Base-by-base conservation (phyloP, 2,113 vertebrate genomes). In the Paralichthys olivaceus region DNA sequence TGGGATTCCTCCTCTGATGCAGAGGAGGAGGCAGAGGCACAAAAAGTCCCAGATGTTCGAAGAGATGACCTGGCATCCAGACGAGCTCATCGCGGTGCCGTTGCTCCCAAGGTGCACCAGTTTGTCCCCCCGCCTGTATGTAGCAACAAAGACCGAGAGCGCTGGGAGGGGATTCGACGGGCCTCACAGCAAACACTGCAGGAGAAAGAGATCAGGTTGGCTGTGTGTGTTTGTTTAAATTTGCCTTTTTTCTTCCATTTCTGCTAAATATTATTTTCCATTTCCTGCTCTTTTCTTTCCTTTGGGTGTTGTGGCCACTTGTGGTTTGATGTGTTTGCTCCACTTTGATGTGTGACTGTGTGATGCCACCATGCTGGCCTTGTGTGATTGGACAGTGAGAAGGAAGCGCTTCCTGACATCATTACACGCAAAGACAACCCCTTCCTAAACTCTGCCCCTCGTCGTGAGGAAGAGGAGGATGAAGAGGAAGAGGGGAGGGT, bases 31-130 rank as follows among this genome's bases (percentile, higher is more conserved):
- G 72, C 93, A 86, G 86, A 78, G 61, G 83, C 62, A 0, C 78
- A 68, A 65, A 95, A 91, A 79, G 64, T 97, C 69, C 98, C 97
- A 0, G 97, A 99, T 75, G 93, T 98, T 61, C 95, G 92, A 75
- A 96, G 90, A 87, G 98, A 99, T 55, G 97, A 99, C 77, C 94
- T 99, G 81, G 98, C 98, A 0, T 94, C 96, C 1, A 91, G 97
- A 29, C 95, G 95, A 88, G 92, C 89, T 28, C 95, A 87, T 34
- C 95, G 94, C 77, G 94, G 96, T 84, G 90, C 95, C 6, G 67
- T 87, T 4, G 94, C 93, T 86, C 85, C 93, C 2, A 34, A 4
- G 5, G 91, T 95, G 75, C 95, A 95, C 0, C 92, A 96, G 90
- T 95, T 96, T 7, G 93, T 96, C 77, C 93, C 97, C 15, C 62